Conservation (phyloP, 2,113 vertebrate genomes). For the Elachura formosa region DNA sequence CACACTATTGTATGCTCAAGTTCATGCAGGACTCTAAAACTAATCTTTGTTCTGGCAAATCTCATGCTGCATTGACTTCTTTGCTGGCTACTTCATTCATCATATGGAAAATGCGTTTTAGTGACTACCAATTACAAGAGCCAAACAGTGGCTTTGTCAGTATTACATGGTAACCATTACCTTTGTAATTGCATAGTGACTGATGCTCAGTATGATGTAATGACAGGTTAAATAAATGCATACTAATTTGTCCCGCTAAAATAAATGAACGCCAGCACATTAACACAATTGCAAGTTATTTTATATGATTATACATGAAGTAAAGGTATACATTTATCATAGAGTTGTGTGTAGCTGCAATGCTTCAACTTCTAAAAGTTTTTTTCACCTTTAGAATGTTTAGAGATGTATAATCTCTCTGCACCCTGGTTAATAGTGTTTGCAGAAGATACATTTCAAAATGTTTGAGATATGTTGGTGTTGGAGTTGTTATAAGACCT, state of each 20-base stretch:
- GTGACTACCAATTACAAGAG: conserved; percentile 39
- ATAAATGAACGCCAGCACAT: neutral
- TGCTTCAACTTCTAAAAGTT: neutral
- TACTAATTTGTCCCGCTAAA: conserved; percentile 38
- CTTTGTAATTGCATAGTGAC: conserved; percentile 61
- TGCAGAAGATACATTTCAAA: neutral
- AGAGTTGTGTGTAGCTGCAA: neutral
- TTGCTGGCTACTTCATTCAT: conserved; percentile 54
- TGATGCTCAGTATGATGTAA: conserved; percentile 61
- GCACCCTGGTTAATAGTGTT: neutral
- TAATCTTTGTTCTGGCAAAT: conserved; percentile 55
- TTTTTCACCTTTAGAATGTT: neutral
- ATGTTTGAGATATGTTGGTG: neutral
- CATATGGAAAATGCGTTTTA: conserved; percentile 50
- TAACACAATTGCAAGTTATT: conserved; percentile 47
- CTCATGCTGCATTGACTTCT: conserved; percentile 31
- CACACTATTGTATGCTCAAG: neutral
- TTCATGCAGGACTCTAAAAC: neutral
- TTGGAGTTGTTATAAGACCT: neutral
- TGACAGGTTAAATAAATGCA: conserved; percentile 67
- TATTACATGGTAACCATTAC: conserved; percentile 61
- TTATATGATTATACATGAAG: neutral
- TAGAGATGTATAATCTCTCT: neutral
- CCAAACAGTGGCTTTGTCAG: conserved; percentile 52
- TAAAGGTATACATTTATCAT: conserved; percentile 8